A percentile compares a stretch with the other conserved stretches of the same genome.
Evolutionary conservation across 2,888 invertebrate species (phyloP).

Genomic region (Tyria jacobaeae): DNA sequence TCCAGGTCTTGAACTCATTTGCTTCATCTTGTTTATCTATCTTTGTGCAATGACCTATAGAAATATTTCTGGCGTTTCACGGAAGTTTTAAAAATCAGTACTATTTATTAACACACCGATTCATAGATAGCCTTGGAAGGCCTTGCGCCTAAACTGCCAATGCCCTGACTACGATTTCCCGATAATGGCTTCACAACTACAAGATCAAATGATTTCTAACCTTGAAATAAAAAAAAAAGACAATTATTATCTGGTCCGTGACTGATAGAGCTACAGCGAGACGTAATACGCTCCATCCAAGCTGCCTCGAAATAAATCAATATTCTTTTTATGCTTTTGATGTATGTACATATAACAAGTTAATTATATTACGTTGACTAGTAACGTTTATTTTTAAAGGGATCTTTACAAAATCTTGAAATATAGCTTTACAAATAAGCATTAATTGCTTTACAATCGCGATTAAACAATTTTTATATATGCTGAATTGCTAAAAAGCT

Average conservation of each 20-base stretch:
- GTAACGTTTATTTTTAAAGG: not conserved
- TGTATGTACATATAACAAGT: too few species aligned
- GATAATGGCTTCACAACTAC: constrained; percentile 29
- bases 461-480: too few species aligned
- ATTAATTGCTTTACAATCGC: too few species aligned
- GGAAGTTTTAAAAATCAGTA: constrained; percentile 9
- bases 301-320: constrained; percentile 16
- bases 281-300: not conserved
- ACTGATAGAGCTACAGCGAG: constrained; percentile 10
- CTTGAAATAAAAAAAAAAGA: constrained; percentile 36
- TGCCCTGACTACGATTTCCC: constrained; percentile 45
- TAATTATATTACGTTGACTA: not conserved
- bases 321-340: constrained; percentile 2
- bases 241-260: constrained; percentile 32
- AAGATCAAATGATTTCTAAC: constrained; percentile 40
- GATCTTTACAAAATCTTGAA: not conserved
- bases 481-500: too few species aligned
- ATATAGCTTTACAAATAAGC: too few species aligned
- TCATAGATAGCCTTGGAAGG: constrained; percentile 9
- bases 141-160: constrained; percentile 40
- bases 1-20: not conserved
- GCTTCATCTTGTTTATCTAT: not conserved
- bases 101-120: constrained; percentile 13
- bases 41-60: not conserved
- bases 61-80: constrained; percentile 8